A percentile compares a stretch with the other conserved stretches of the same genome.
Conservation (phyloP, 2,113 vertebrate genomes). For the Trachemys scripta region DNA sequence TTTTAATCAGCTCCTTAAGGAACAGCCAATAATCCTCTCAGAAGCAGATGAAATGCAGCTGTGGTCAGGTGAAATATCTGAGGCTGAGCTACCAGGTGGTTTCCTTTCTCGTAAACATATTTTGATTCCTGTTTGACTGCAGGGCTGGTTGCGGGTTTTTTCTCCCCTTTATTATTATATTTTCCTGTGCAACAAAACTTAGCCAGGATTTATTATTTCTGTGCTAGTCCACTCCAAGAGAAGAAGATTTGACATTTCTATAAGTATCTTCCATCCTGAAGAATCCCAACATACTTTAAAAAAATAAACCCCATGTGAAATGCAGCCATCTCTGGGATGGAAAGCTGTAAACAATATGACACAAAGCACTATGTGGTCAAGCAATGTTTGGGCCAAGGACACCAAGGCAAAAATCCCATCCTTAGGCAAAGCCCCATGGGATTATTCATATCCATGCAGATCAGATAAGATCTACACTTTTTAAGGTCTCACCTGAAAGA, state of each 20-base stretch:
- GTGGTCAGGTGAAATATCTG: background rate
- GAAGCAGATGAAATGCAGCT: background rate
- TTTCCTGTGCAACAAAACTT: background rate
- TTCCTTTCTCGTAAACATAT: slow-evolving; percentile 50
- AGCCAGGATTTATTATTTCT: background rate
- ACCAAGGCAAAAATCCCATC: rapidly evolving
- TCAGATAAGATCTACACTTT: background rate
- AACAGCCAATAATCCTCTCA: background rate
- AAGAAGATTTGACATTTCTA: background rate
- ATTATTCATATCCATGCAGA: rapidly evolving
- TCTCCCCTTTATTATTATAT: background rate
- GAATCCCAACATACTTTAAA: background rate
- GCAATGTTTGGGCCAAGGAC: rapidly evolving
- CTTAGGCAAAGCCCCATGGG: background rate
- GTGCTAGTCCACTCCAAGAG: background rate
- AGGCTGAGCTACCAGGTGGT: slow-evolving; percentile 8
- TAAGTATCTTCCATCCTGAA: background rate
- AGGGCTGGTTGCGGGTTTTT: background rate
- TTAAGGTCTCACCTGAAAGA: background rate
- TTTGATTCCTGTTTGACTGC: background rate
- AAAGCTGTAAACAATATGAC: rapidly evolving
- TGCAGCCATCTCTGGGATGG: background rate
- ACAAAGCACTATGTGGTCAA: rapidly evolving
- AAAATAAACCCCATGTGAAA: background rate
- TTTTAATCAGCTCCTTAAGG: background rate